Base-by-base conservation (phyloP, 2,888 invertebrate genomes). In the Heteropelma amictum region DNA sequence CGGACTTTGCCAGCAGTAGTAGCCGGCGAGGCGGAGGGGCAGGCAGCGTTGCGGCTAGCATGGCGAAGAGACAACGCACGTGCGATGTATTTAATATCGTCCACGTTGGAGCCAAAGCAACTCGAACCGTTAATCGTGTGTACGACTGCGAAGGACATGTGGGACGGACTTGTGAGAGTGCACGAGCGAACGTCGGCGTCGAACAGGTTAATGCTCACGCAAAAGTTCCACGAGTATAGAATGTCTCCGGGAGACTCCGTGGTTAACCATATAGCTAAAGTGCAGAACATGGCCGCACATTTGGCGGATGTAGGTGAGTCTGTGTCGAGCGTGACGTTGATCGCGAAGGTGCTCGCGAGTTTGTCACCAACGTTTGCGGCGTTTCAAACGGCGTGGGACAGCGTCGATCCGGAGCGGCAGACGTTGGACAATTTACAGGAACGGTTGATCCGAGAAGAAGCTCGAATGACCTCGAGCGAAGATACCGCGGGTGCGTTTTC, bases 211-310 rank as follows among this genome's bases (percentile, higher is more conserved):
- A 8, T 56, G 17, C 6, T 67, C 5, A 21, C 54, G 17, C 28
- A 30, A 19, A 23, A 17, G 7, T 58, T 67, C 2, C 42, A 67
- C 12, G 54, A 54, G 10, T 56, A 58, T 14, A 40, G 10, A 6
- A 68, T 68, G 56, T 26, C 42, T 2, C 42, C 75, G 21, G 77
- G 51, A n/a, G 81, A 82, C 38, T 51, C 53, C 2, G 67, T 84
- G 5, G 79, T 79, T 10, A 78, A 81, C 65, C 82, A 84, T 49
- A 70, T 84, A 7, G 35, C 77, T 1, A 81, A 81, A 60, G 70
- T 83, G 12, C 77, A 82, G 64, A 81, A 79, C 42, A 40, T 82
- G 47, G 61, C 33, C 7, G 33, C 42, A 7, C 73, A 73, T 49
- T 47, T 77, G 45, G 49, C 23, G 3, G 70, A 77, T 56, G 53